Percentiles rank a stretch among this genome's conserved stretches.
Evolutionary conservation across 2,113 vertebrate species (phyloP).

Genomic region (Anguilla rostrata): DNA sequence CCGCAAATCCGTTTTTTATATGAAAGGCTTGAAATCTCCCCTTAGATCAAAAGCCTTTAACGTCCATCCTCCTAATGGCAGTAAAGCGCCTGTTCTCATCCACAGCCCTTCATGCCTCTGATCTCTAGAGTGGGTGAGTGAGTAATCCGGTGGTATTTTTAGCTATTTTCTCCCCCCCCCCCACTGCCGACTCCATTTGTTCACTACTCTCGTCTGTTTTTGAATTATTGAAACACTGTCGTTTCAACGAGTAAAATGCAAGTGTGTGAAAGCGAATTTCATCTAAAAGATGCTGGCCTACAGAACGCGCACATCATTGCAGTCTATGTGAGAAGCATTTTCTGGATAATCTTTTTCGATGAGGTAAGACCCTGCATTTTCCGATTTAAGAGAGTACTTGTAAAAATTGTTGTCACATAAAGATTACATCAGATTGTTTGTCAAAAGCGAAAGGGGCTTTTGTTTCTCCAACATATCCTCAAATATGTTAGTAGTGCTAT

Average conservation of each 20-base stretch:
- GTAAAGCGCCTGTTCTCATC: neutral
- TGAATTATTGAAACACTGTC: slow-evolving; percentile 5
- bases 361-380: slow-evolving; percentile 26
- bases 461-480: neutral
- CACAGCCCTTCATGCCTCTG: neutral
- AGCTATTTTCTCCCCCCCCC: neutral
- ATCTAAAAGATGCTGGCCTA: neutral
- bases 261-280: neutral
- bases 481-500: neutral
- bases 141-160: slow-evolving; percentile 20
- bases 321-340: too few species aligned
- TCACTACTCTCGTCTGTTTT: neutral
- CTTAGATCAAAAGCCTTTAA: neutral
- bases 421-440: neutral
- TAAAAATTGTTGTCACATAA: neutral
- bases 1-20: slow-evolving; percentile 1
- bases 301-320: neutral
- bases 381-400: neutral
- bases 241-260: neutral
- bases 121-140: slow-evolving; percentile 6
- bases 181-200: neutral
- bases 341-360: neutral
- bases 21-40: neutral
- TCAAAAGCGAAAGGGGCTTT: neutral
- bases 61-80: neutral